Evolutionary conservation across 2,113 vertebrate genomes (phyloP).

Genomic region (Tragelaphus imberbis): DNA sequence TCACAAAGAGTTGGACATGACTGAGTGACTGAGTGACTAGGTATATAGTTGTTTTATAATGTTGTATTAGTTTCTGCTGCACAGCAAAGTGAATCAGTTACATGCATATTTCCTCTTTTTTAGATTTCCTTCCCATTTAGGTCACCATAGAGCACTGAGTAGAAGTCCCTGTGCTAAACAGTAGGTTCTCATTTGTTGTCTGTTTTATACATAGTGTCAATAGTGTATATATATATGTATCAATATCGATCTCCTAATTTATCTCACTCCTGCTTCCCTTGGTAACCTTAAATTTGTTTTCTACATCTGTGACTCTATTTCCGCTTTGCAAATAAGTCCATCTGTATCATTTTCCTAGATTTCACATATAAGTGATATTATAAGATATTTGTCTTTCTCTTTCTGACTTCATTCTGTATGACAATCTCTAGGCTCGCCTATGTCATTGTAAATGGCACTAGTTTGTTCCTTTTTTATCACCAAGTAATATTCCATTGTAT

Average conservation of each 20-base stretch:
- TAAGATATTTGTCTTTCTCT: background rate
- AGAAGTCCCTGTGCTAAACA: background rate
- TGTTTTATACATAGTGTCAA: background rate
- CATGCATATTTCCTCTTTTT: background rate
- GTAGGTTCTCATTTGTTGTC: background rate
- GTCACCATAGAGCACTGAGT: background rate
- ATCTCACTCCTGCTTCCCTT: background rate
- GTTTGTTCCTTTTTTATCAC: background rate
- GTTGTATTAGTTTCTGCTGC: background rate
- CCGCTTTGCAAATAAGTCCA: background rate
- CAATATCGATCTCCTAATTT: background rate
- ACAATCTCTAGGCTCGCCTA: background rate
- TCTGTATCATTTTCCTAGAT: background rate
- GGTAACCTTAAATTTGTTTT: background rate
- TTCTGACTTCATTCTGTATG: background rate
- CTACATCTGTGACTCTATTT: background rate
- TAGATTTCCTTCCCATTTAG: background rate
- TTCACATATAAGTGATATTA: background rate
- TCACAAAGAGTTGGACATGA: background rate
- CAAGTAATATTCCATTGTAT: background rate
- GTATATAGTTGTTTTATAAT: background rate
- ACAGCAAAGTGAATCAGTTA: background rate
- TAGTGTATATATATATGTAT: background rate
- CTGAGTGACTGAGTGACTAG: background rate
- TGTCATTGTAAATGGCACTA: background rate